Base-by-base conservation (phyloP, 2,113 vertebrate genomes). In the Vimba vimba region DNA sequence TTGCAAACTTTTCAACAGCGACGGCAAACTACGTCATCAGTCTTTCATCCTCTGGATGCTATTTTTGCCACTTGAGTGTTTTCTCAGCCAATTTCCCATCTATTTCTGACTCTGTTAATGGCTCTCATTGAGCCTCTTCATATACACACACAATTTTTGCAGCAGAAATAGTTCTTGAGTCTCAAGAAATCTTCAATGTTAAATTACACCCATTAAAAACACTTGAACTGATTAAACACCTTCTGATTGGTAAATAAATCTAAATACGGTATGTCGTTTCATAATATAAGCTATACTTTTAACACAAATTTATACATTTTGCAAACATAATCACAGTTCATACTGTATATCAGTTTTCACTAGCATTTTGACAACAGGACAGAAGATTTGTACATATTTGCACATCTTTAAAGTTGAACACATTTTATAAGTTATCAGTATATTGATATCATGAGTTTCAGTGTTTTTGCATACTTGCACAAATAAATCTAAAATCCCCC, bases 41-140 rank as follows among this genome's bases (percentile, higher is more conserved):
- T 62, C 19, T 62, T 80, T 59, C 19, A 64, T 82, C 62, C 13
- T 82, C 43, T 81, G 39, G n/a, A 33, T 50, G 79, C 79, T 82
- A 66, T 82, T 69, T 82, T 66, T 78, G 5, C 52, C 30, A 27
- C 47, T 5, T 30, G 59, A 80, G 62, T 52, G 62, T 82, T 80
- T 80, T 82, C 39, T 50, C 45, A 33, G 79, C 62, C 60, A 69
- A 25, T 82, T 82, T 45, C 79, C 21, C 45, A 6, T 82, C 62
- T 68, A 69, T 82, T 50, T 68, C 62, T 50, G 79, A 50, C 59
- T 66, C 12, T 64, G 79, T 23, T 69, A 82, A 68, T 68, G 45
- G 33, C 25, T 30, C 62, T 69, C 62, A 13, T 62, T 52, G 17
- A 82, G 62, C 19, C 4, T 52, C 27, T 52, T 69, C 47, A 68